phyloP scores from a whole-genome alignment of 2,888 invertebrate species.

The Exephanes ischioxanthus region DNA sequence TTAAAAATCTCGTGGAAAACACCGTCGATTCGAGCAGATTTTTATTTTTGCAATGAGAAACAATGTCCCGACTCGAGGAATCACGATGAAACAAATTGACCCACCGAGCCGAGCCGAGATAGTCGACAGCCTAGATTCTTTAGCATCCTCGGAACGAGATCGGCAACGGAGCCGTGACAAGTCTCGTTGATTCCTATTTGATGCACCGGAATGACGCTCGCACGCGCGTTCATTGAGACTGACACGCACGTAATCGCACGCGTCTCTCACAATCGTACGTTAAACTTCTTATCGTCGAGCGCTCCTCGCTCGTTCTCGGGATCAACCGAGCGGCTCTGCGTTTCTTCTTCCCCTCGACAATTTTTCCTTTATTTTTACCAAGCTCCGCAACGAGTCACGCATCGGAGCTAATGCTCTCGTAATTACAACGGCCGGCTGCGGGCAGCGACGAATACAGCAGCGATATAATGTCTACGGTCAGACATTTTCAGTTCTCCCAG shows the following conservation, averaged over 20 bases:
- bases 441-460: not conserved
- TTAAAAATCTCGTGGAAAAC: not conserved
- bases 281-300: slow-evolving; percentile 29
- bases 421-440: slow-evolving; percentile 14
- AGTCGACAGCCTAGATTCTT: slow-evolving; percentile 71
- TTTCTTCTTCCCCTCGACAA: slow-evolving; percentile 36
- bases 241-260: slow-evolving; percentile 55
- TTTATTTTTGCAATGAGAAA: slow-evolving; percentile 3
- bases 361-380: slow-evolving; percentile 6
- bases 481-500: slow-evolving; percentile 39
- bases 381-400: not conserved
- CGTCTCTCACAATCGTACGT: slow-evolving; percentile 9
- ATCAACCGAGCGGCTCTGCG: slow-evolving; percentile 35
- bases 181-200: slow-evolving; percentile 63
- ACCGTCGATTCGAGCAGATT: not conserved
- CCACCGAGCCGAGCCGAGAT: slow-evolving; percentile 7
- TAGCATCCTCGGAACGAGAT: slow-evolving; percentile 37
- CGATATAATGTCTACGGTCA: slow-evolving; percentile 32
- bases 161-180: slow-evolving; percentile 23
- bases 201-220: slow-evolving; percentile 58
- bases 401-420: slow-evolving; percentile 4
- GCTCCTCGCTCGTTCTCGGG: slow-evolving; percentile 38
- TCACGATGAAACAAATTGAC: slow-evolving; percentile 52
- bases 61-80: slow-evolving; percentile 16
- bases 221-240: slow-evolving; percentile 68